Evolutionary conservation across 1,140 invertebrate genomes (phyloP).

Genomic region (Brachionus rotundiformis): DNA sequence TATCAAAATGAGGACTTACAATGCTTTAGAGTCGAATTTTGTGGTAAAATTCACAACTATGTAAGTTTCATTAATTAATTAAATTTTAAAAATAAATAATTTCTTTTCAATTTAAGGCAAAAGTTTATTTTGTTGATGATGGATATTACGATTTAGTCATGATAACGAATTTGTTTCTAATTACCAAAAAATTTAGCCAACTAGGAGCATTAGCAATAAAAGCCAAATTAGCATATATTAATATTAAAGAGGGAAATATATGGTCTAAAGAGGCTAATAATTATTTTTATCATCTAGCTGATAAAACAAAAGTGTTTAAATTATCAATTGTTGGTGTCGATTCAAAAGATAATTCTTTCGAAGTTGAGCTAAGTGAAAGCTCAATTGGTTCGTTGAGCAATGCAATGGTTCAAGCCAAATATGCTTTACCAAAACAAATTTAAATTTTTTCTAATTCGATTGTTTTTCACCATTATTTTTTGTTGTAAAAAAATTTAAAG

Average conservation of each 20-base stretch:
- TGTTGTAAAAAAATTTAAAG: neutral
- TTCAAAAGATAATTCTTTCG: neutral
- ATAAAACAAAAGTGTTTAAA: neutral
- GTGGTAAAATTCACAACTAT: neutral
- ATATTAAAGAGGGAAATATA: neutral
- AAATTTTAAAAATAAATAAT: neutral
- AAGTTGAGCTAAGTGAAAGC: neutral
- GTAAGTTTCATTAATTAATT: neutral
- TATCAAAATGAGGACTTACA: neutral
- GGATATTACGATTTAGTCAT: slow-evolving; percentile 3
- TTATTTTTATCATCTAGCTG: neutral
- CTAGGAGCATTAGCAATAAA: neutral
- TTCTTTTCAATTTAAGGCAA: neutral
- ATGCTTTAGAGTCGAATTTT: slow-evolving; percentile 7
- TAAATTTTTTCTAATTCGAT: neutral
- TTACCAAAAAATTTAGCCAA: neutral
- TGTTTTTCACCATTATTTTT: neutral
- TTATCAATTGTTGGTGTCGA: neutral
- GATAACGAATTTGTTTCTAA: neutral
- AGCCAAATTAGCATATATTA: neutral
- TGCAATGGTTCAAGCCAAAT: neutral
- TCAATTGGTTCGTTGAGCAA: neutral
- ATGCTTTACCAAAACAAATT: neutral
- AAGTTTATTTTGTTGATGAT: neutral
- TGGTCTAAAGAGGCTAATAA: slow-evolving; percentile 14